A percentile compares a stretch with the other conserved stretches of the same genome.
Conservation (phyloP, 2,113 vertebrate species). For the Hirundichthys speculiger region DNA sequence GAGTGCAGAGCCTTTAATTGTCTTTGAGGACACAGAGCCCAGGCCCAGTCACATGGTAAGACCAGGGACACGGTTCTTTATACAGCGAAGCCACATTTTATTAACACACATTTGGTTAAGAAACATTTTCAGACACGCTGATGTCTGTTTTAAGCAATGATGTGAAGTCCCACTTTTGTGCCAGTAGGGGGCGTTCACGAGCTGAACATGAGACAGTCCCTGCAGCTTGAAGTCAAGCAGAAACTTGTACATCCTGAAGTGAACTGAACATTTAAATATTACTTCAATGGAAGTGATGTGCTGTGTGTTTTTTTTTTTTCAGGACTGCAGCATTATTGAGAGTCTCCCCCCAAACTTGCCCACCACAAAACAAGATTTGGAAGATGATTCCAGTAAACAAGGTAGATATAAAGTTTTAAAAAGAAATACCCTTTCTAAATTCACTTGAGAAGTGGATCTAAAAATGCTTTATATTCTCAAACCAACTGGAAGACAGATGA, state of each 20-base stretch:
- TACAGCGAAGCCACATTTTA: no score
- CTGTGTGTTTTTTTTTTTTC: neutral
- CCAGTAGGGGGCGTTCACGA: constrained; percentile 50
- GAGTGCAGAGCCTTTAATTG: constrained; percentile 73
- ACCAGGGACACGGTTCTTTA: no score
- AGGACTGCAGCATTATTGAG: constrained; percentile 61
- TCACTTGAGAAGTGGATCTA: no score
- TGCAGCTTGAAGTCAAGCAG: neutral
- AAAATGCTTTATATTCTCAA: no score
- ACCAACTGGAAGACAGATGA: no score
- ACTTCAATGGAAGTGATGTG: neutral
- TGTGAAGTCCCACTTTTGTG: neutral
- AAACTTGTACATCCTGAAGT: constrained; percentile 6
- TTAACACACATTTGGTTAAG: no score
- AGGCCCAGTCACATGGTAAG: constrained; percentile 57
- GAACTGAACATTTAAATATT: neutral
- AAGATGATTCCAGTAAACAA: constrained; percentile 56
- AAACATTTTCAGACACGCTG: no score
- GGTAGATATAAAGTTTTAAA: constrained; percentile 53
- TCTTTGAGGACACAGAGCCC: constrained; percentile 69
- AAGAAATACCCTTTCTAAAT: no score
- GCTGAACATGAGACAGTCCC: constrained; percentile 2
- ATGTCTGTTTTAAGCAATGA: neutral
- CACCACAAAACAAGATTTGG: constrained; percentile 46
- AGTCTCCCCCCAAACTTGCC: constrained; percentile 46